These are phyloP conservation scores for Rhabdomys dilectus DNA, from an alignment of 2,113 vertebrate species.

Conservation along the genomic window DNA sequence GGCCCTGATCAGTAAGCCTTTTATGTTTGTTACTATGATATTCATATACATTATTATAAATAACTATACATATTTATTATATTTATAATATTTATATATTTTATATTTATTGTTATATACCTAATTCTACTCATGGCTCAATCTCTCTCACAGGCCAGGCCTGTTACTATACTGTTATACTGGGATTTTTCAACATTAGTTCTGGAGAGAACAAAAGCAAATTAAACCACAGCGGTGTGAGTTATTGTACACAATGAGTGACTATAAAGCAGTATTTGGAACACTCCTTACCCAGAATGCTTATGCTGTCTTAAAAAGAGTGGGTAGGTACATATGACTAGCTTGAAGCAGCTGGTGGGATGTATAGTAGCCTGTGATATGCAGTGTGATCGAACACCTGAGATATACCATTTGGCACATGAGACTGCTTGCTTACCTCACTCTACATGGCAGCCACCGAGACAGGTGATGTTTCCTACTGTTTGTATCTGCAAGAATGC, in stretches of 20 bases:
- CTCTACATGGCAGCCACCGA: neutral
- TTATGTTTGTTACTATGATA: too few species aligned
- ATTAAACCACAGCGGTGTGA: neutral
- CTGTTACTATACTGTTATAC: neutral
- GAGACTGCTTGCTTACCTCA: slow-evolving; percentile 10
- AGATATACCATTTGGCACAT: neutral
- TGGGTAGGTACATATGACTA: neutral
- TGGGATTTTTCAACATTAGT: neutral
- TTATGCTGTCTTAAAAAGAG: neutral
- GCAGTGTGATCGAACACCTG: neutral
- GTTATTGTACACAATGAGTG: neutral
- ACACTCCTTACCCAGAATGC: neutral
- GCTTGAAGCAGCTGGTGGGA: neutral
- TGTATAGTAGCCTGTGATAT: neutral
- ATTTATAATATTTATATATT: too few species aligned
- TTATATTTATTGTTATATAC: too few species aligned
- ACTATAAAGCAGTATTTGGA: slow-evolving; percentile 27
- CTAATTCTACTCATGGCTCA: neutral
- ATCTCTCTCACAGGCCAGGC: neutral
- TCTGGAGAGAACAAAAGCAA: neutral
- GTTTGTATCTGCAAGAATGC: neutral
- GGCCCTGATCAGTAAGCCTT: neutral
- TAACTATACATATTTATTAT: too few species aligned
- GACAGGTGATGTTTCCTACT: neutral
- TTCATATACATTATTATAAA: too few species aligned